Evolutionary conservation across 2,888 invertebrate genomes (phyloP), one percentile per base, ranked within the genome.

Genomic region (Sthenelais limicola): DNA sequence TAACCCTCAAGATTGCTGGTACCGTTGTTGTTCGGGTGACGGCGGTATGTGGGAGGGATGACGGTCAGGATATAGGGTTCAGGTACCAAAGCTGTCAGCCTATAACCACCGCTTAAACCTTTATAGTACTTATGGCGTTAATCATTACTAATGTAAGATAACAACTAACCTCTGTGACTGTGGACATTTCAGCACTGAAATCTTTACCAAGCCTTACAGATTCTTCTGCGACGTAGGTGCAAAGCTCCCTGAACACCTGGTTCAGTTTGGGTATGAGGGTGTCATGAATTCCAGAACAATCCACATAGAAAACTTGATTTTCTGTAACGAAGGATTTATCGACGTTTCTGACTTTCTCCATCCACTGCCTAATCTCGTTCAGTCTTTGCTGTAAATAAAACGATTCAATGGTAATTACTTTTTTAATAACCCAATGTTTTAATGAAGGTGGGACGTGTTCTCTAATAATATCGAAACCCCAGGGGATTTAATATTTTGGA

Each of bases 341-440:
- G 80, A 85, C 85, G 77, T 82, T 82, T 9, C 82, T 79, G 21
- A 86, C 83, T 73, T 81, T 81, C 56, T 86, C 86, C 18, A 80
- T 82, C 86, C 86, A 86, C 73, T 82, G 81, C n/a, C 85, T 80
- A 30, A 87, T 74, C 67, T 85, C 84, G 67, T 82, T 85, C 73
- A 87, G 77, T 77, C 83, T 84, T 86, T 86, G 86, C 87, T 87
- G 66, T 7, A 75, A 51, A 52, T 12, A 26, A 18, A 48, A 30
- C n/a, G n/a, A n/a, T n/a, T n/a, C n/a, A n/a, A n/a, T n/a, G n/a
- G n/a, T n/a, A n/a, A n/a, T n/a, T n/a, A n/a, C n/a, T n/a, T n/a
- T n/a, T n/a, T n/a, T n/a, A n/a, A n/a, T n/a, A n/a, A n/a, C n/a
- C n/a, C n/a, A n/a, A n/a, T n/a, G n/a, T n/a, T n/a, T n/a, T n/a